Base-by-base conservation (phyloP, 2,113 vertebrate species). In the Cyanoramphus novaezelandiae region DNA sequence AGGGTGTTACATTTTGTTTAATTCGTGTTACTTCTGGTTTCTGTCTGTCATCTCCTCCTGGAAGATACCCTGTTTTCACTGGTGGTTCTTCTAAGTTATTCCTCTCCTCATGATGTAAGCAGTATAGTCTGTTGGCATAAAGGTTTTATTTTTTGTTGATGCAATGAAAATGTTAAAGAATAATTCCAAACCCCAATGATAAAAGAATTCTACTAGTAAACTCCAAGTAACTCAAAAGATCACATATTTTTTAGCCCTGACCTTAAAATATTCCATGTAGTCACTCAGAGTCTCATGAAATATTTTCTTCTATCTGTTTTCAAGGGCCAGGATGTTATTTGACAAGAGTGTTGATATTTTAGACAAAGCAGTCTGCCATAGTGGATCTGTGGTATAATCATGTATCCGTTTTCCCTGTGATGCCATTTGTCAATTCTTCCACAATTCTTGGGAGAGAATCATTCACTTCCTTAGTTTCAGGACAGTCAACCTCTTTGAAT, bases 1-100 rank as follows among this genome's bases (percentile, higher is more conserved):
- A 67, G 39, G 3, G 16, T 83, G 29, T 53, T 85, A 81, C 81
- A 72, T 96, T 87, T 93, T 82, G 20, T 41, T 33, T 81, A 59
- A 17, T n/a, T 60, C 83, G 4, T 37, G 4, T 59, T 88, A 57
- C 10, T 86, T 93, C 35, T 86, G 7, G 6, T 78, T 64, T 82
- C 52, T 86, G 49, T 81, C 29, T 47, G 71, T 47, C 39, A 18
- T 60, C 21, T 84, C 17, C 46, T 83, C 43, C 35, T 88, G 50
- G 74, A 67, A 47, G 43, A 68, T 33, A 9, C 28, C 43, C 20
- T 53, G 21, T 86, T 72, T 89, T 71, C 37, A 35, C 11, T 69
- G 29, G 9, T 57, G 10, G 4, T 71, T 84, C 9, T 65, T 83
- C 19, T 47, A 5, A 8, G 3, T 43, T 64, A 6, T 53, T 89